Evolutionary conservation across 2,888 invertebrate genomes (phyloP), one percentile per base, ranked within the genome.

Genomic region (Lydus trimaculatus): DNA sequence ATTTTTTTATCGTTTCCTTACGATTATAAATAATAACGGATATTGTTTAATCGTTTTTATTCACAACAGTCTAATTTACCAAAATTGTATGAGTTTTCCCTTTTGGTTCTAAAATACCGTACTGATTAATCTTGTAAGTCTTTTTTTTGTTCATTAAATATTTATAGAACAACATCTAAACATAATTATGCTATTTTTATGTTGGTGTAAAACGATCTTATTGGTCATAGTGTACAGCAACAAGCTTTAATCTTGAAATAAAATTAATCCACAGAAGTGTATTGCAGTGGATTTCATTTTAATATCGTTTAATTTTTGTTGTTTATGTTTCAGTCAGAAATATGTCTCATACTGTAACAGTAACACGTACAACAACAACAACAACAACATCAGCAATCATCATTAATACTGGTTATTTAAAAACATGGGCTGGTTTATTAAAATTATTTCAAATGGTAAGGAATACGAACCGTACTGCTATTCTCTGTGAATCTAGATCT

Each of bases 281-380:
- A n/a, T n/a, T n/a, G n/a, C n/a, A n/a, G n/a, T n/a, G n/a, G n/a
- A n/a, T n/a, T n/a, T n/a, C n/a, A n/a, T n/a, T n/a, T n/a, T n/a
- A n/a, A n/a, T n/a, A n/a, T n/a, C n/a, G n/a, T n/a, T n/a, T n/a
- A n/a, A n/a, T n/a, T n/a, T n/a, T n/a, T n/a, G n/a, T 28, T 28
- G 4, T 28, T 28, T 28, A 3, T 4, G 4, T 52, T 58, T 39
- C 39, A 28, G 61, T 48, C 8, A 65, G 36, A 48, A 90, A 85
- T 78, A 96, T 96, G 96, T 95, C 95, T 73, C 95, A 96, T 86
- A 89, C 94, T 39, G 93, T 96, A 76, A 96, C 95, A 60, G 93
- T 96, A 69, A 95, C 95, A 31, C 88, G 94, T 80, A 94, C 93
- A 33, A 95, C 94, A 63, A 94, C 94, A 70, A 91, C 92, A 11